Evolutionary conservation across 2,888 invertebrate species (phyloP).

Genomic region (Rotaria magnacalcarata): DNA sequence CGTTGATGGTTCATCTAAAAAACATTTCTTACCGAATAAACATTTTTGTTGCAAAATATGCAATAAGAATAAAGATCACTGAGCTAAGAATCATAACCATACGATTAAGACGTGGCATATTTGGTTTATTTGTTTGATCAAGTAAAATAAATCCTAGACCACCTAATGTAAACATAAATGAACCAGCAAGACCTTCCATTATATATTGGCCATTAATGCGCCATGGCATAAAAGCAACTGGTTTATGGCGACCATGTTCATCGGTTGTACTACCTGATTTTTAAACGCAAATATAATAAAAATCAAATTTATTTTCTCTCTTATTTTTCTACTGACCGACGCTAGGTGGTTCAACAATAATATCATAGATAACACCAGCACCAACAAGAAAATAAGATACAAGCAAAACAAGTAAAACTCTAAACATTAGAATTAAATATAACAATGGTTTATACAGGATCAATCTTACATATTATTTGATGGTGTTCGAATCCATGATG

Average conservation of each 20-base stretch:
- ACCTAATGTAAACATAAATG: constrained; percentile 78
- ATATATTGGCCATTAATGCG: constrained; percentile 97
- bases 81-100: constrained; percentile 82
- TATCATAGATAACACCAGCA: constrained; percentile 97
- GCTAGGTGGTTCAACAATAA: constrained; percentile 95
- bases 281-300: no score
- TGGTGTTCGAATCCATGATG: constrained; percentile 85
- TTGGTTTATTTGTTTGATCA: constrained; percentile 75
- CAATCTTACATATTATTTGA: constrained; percentile 72
- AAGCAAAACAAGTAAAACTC: constrained; percentile 78
- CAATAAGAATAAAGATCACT: constrained; percentile 82
- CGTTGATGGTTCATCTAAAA: neutral
- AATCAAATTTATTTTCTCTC: no score
- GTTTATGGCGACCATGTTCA: constrained; percentile 78
- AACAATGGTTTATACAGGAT: no score
- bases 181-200: constrained; percentile 95
- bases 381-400: constrained; percentile 93
- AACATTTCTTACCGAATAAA: constrained; percentile 71
- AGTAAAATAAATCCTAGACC: no score
- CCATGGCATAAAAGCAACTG: constrained; percentile 96
- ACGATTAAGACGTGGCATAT: constrained; percentile 77
- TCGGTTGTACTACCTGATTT: no score
- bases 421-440: neutral
- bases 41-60: constrained; percentile 90
- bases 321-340: constrained; percentile 66